Base-by-base conservation (phyloP, 2,113 vertebrate species). In the Pteropus alecto region DNA sequence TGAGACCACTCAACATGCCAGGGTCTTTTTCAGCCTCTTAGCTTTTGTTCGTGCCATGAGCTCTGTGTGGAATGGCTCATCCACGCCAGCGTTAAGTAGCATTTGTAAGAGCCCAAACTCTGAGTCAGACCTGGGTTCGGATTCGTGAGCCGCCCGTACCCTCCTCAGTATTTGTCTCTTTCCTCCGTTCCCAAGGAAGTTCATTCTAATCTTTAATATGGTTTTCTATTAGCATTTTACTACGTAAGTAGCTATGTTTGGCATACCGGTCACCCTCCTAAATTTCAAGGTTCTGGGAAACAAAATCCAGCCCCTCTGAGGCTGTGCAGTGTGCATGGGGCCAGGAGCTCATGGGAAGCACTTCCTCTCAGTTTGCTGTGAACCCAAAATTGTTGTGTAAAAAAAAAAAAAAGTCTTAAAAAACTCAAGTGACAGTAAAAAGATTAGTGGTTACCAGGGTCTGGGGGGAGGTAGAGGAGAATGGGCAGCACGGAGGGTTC, bases 71-170 rank as follows among this genome's bases (percentile, higher is more conserved):
- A 33, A 6, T 2, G 1, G 22, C 18, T 33, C 13, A 4, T 60
- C n/a, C 43, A 3, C 61, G 43, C 5, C 4, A 5, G 35, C 35
- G 3, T 5, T 24, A 48, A 76, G 16, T 7, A 19, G 9, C 10
- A 19, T 12, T 5, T 68, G 11, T 10, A 12, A 16, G 68, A 90
- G 26, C 28, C 43, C n/a, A 24, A 16, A 43, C 35, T 88, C 21
- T 26, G 19, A 21, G 21, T 63, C 22, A 61, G 16, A 30, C 56
- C 46, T 24, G 82, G 56, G 56, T 93, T 85, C 43, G 41, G 61
- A 26, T 38, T 74, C 21, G 2, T 4, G 19, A 21, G 2, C n/a
- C n/a, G 2, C n/a, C 38, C 1, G 0, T 7, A 14, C 1, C 11
- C 14, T 5, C 41, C 38, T 48, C 16, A 6, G 10, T 18, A 3